A percentile compares a stretch with the other conserved stretches of the same genome.
Evolutionary conservation across 2,888 invertebrate species (phyloP).

Genomic region (Glaucopsyche alexis): DNA sequence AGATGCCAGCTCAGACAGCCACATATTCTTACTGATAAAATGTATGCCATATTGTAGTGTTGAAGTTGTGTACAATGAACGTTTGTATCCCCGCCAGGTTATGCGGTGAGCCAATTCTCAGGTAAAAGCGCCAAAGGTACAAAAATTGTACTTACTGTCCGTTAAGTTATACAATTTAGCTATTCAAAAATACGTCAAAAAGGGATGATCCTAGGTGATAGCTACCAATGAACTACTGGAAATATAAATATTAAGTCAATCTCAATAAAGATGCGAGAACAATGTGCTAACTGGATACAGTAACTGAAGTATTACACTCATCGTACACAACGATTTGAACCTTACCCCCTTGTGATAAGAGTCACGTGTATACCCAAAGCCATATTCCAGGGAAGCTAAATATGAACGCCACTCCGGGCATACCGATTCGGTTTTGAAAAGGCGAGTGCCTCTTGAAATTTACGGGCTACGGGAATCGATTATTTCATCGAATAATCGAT

Average conservation of each 20-base stretch:
- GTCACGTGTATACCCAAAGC: constrained; percentile 36
- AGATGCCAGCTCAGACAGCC: too few species aligned
- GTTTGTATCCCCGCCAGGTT: too few species aligned
- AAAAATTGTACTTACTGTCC: too few species aligned
- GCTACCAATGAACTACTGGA: neutral
- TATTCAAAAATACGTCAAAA: too few species aligned
- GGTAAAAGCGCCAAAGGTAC: too few species aligned
- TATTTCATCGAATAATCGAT: constrained; percentile 46
- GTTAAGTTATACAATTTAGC: too few species aligned
- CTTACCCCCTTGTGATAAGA: constrained; percentile 28
- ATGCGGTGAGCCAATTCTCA: too few species aligned
- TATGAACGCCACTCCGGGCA: constrained; percentile 58
- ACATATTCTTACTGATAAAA: too few species aligned
- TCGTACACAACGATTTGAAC: neutral
- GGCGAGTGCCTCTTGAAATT: constrained; percentile 63
- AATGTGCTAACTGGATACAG: constrained; percentile 11
- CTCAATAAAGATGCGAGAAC: constrained; percentile 16
- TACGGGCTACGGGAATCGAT: constrained; percentile 48
- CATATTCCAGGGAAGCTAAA: constrained; percentile 58
- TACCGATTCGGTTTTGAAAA: constrained; percentile 63
- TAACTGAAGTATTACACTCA: neutral
- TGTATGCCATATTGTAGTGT: too few species aligned
- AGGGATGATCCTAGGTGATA: too few species aligned
- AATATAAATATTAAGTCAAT: constrained; percentile 10
- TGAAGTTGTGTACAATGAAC: too few species aligned